Conservation (phyloP, 2,113 vertebrate genomes). For the Forbesichthys agassizii region DNA sequence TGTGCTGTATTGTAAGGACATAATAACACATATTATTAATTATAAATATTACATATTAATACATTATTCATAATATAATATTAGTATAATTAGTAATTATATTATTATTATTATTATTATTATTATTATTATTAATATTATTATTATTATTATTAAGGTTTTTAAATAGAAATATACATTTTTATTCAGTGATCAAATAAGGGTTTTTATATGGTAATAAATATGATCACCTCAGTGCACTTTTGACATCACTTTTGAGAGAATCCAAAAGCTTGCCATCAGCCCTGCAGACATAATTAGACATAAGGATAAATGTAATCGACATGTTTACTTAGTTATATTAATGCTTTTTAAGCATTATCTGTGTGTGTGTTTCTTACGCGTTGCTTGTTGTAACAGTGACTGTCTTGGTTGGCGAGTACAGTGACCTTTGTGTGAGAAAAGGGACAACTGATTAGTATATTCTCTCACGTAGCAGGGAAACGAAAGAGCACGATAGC, state of each 20-base stretch:
- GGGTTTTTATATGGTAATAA: background rate
- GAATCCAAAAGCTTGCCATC: slow-evolving; percentile 18
- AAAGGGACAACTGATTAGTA: slow-evolving; percentile 8
- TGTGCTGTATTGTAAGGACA: slow-evolving; percentile 33
- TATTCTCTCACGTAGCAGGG: background rate
- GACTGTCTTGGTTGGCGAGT: slow-evolving; percentile 45
- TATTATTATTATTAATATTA: too few species aligned
- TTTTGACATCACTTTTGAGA: background rate
- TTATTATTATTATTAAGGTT: too few species aligned
- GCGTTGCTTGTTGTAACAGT: slow-evolving; percentile 35
- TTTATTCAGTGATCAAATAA: background rate
- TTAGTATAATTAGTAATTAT: too few species aligned
- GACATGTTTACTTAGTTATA: background rate
- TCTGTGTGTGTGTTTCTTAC: slow-evolving; percentile 13
- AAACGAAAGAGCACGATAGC: background rate
- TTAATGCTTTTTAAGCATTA: background rate
- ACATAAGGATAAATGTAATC: too few species aligned
- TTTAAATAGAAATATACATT: too few species aligned
- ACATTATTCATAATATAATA: too few species aligned
- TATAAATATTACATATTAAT: background rate
- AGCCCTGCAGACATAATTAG: slow-evolving; percentile 2
- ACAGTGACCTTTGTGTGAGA: slow-evolving; percentile 32
- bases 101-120: too few species aligned
- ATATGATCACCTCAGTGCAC: background rate
- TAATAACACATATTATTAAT: background rate